Conservation (phyloP, 2,888 invertebrate genomes). For the Atethmia centrago region DNA sequence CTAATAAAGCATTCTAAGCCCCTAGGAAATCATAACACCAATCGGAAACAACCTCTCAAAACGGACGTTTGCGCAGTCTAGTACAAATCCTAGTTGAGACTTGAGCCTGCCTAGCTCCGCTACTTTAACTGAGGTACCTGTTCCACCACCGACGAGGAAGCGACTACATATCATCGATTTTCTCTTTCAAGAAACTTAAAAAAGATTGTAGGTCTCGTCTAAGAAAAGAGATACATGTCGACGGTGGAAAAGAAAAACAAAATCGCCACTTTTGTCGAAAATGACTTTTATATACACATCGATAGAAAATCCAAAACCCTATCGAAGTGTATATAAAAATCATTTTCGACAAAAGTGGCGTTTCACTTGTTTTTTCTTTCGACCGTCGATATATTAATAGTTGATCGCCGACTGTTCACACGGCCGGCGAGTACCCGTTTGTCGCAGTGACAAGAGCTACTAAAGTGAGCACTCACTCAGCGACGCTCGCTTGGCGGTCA, state of each 20-base stretch:
- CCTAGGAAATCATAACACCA: slow-evolving; percentile 37
- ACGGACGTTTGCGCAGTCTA: slow-evolving; percentile 24
- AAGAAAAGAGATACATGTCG: not conserved
- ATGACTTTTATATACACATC: too few relatives aligned
- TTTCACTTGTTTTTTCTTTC: too few relatives aligned
- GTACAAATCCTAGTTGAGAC: slow-evolving; percentile 36
- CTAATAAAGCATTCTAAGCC: slow-evolving; percentile 41
- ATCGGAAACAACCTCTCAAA: slow-evolving; percentile 43
- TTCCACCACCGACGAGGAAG: not conserved
- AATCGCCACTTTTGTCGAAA: too few relatives aligned
- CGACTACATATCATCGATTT: not conserved
- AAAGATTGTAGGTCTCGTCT: not conserved
- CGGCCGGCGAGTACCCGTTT: not conserved
- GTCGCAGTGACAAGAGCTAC: not conserved
- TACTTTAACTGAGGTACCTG: not conserved
- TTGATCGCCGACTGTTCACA: not conserved
- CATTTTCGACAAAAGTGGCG: too few relatives aligned
- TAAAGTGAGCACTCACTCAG: not conserved
- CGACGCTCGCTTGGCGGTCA: not conserved
- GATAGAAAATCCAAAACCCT: too few relatives aligned
- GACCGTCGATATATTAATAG: not conserved
- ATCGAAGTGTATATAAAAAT: too few relatives aligned
- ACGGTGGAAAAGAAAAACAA: too few relatives aligned
- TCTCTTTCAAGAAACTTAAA: not conserved
- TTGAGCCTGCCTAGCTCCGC: slow-evolving; percentile 8